A percentile compares a stretch with the other conserved stretches of the same genome.
phyloP scores from a whole-genome alignment of 2,888 invertebrate genomes.

The Endomychus coccineus region DNA sequence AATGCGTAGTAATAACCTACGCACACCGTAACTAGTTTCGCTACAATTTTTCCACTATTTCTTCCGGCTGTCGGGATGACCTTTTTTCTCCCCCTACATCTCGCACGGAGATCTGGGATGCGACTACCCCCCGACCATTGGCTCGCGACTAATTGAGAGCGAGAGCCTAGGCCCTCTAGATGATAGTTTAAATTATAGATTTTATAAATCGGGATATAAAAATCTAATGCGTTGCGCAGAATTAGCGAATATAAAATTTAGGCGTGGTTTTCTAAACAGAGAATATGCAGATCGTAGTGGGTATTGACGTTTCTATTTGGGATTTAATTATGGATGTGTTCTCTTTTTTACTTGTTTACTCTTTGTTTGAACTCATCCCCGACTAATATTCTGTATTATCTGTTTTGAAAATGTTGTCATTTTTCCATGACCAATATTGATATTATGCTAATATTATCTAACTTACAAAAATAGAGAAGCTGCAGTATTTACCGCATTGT shows the following conservation, averaged over 20 bases:
- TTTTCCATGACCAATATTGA: conserved; percentile 8
- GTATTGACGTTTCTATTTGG: conserved; percentile 46
- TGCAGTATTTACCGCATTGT: too few species aligned
- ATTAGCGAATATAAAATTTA: conserved; percentile 45
- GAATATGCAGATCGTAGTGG: conserved; percentile 33
- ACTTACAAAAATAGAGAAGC: too few species aligned
- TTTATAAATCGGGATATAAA: conserved; percentile 41
- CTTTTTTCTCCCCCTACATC: neutral
- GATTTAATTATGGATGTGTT: conserved; percentile 44
- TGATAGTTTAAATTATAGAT: conserved; percentile 36
- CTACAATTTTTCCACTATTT: conserved; percentile 11
- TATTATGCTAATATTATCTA: conserved; percentile 5
- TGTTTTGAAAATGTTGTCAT: conserved; percentile 14
- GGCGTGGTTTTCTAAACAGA: conserved; percentile 39
- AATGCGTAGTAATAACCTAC: conserved; percentile 32
- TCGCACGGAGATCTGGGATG: too few species aligned
- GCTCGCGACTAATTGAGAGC: conserved; percentile 12
- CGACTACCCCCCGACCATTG: too few species aligned
- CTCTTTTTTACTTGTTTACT: conserved; percentile 38
- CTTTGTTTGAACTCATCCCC: conserved; percentile 19
- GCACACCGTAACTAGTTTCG: conserved; percentile 23
- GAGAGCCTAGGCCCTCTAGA: too few species aligned
- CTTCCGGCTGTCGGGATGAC: conserved; percentile 4
- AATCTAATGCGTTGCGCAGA: conserved; percentile 44
- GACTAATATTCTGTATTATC: conserved; percentile 16